phyloP scores from a whole-genome alignment of 2,797 vertebrate species.

The Amblyraja radiata region DNA sequence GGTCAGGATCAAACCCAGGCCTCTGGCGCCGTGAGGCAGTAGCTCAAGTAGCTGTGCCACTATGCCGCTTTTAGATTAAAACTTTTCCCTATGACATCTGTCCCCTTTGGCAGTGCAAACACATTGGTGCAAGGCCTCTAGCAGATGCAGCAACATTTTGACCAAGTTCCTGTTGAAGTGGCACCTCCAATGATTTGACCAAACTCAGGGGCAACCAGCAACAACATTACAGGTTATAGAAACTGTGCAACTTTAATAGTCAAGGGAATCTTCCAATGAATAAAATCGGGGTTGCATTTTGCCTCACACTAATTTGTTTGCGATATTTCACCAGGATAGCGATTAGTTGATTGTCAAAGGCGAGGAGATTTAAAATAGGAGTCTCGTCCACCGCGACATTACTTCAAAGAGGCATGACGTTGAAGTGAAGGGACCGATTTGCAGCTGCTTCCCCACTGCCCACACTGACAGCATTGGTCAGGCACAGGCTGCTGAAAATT shows the following conservation, averaged over 20 bases:
- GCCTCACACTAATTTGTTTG: neutral
- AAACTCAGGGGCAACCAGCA: no score
- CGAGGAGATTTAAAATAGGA: neutral
- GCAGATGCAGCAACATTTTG: neutral
- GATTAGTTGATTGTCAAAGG: neutral
- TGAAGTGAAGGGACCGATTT: neutral
- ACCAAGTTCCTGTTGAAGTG: neutral
- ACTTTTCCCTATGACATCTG: neutral
- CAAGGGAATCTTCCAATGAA: neutral
- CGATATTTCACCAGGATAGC: neutral
- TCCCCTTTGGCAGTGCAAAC: neutral
- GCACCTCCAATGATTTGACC: neutral
- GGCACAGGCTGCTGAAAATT: neutral
- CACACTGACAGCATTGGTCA: neutral
- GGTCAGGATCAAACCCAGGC: no score
- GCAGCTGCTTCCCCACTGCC: neutral
- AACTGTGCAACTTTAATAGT: neutral
- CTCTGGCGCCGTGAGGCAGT: no score
- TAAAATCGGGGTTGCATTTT: neutral
- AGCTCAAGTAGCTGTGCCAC: no score
- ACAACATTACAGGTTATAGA: neutral
- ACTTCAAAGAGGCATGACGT: neutral
- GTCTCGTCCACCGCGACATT: neutral
- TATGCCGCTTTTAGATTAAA: neutral
- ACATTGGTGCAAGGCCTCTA: neutral